Evolutionary conservation across 2,797 vertebrate genomes (phyloP).

Genomic region (Acridotheres tristis): DNA sequence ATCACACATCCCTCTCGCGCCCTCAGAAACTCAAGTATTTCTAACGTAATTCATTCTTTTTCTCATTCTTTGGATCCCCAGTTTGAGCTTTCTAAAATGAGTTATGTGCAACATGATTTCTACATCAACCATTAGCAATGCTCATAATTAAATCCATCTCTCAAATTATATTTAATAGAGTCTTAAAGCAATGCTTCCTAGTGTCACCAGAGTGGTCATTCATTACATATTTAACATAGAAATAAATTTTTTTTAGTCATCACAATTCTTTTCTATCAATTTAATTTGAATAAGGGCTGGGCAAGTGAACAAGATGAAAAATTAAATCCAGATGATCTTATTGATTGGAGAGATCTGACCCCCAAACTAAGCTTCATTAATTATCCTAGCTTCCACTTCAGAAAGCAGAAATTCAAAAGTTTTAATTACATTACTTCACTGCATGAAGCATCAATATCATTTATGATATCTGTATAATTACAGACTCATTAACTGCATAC

Average conservation of each 20-base stretch:
- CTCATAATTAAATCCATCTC: constrained; percentile 59
- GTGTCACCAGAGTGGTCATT: constrained; percentile 51
- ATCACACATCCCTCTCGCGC: neutral
- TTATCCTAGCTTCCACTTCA: constrained; percentile 29
- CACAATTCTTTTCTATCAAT: constrained; percentile 54
- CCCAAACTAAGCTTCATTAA: constrained; percentile 46
- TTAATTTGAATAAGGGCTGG: constrained; percentile 38
- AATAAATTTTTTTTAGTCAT: constrained; percentile 64
- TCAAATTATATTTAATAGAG: constrained; percentile 62
- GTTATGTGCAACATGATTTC: constrained; percentile 39
- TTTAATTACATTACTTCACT: neutral
- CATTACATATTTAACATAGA: constrained; percentile 55
- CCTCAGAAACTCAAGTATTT: constrained; percentile 5
- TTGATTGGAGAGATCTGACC: constrained; percentile 60
- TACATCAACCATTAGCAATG: constrained; percentile 54
- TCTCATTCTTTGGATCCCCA: neutral
- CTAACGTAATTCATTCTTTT: neutral
- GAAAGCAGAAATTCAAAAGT: constrained; percentile 13
- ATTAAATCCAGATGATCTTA: constrained; percentile 48
- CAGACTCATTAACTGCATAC: neutral
- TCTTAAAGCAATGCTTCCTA: constrained; percentile 50
- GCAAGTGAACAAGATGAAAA: constrained; percentile 59
- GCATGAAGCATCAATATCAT: neutral
- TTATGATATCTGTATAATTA: constrained; percentile 14
- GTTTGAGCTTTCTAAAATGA: constrained; percentile 37